Conservation (phyloP, 2,888 invertebrate genomes). For the Nomada fabriciana region DNA sequence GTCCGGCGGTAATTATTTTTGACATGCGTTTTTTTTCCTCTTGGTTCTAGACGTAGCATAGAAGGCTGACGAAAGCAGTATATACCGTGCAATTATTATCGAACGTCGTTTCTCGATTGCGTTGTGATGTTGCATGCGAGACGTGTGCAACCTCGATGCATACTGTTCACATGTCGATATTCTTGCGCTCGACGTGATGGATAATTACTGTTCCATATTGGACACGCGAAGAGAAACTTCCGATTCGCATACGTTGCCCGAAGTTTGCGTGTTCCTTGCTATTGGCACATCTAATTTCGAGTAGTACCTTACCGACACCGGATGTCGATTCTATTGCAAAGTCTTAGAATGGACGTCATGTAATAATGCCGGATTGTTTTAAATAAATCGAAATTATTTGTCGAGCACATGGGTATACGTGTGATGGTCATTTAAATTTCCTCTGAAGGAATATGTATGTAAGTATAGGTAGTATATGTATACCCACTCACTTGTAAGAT, state of each 20-base stretch:
- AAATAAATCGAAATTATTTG: background rate
- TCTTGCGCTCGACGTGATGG: slow-evolving; percentile 24
- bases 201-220: slow-evolving; percentile 50
- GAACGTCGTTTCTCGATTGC: slow-evolving; percentile 4
- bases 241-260: slow-evolving; percentile 14
- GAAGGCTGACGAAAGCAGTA: background rate
- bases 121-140: background rate
- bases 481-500: too few relatives aligned
- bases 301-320: slow-evolving; percentile 38
- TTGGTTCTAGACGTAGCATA: too few relatives aligned
- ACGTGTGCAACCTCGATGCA: background rate
- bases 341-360: background rate
- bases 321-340: slow-evolving; percentile 36
- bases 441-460: too few relatives aligned
- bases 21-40: too few relatives aligned
- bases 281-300: slow-evolving; percentile 35
- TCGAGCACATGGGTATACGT: too few relatives aligned
- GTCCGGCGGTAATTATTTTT: too few relatives aligned
- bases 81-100: background rate
- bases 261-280: slow-evolving; percentile 37
- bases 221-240: slow-evolving; percentile 14
- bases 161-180: slow-evolving; percentile 25
- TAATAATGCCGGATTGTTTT: background rate
- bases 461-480: too few relatives aligned
- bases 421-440: too few relatives aligned